A percentile compares a stretch with the other conserved stretches of the same genome.
Conservation (phyloP, 2,113 vertebrate species). For the Centropristis striata region DNA sequence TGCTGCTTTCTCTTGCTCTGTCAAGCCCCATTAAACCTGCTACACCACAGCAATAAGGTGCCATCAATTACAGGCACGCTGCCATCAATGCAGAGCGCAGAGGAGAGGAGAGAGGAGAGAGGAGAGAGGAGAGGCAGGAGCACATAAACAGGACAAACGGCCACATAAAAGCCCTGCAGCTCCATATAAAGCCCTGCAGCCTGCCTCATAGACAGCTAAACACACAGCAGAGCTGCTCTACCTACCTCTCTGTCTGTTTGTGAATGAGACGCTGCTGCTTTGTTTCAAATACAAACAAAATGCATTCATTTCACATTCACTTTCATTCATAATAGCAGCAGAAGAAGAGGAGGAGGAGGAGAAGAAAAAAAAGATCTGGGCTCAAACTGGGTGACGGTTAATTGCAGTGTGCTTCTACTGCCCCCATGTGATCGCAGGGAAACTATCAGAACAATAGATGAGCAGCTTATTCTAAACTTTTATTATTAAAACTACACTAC, state of each 20-base stretch:
- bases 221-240: not conserved
- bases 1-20: constrained; percentile 84
- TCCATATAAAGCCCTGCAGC: constrained; percentile 70
- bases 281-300: constrained; percentile 41
- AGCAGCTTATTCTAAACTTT: not conserved
- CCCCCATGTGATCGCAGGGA: constrained; percentile 55
- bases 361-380: not conserved
- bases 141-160: constrained; percentile 88
- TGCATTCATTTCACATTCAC: constrained; percentile 22
- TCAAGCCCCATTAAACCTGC: constrained; percentile 88
- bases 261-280: constrained; percentile 36
- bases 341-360: not conserved
- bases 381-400: not conserved
- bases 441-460: not conserved
- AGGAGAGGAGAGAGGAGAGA: constrained; percentile 59
- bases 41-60: constrained; percentile 87
- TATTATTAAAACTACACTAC: not conserved
- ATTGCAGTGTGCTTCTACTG: constrained; percentile 56
- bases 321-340: constrained; percentile 39
- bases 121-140: constrained; percentile 75
- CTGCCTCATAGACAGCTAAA: constrained; percentile 14
- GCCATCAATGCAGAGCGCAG: constrained; percentile 81
- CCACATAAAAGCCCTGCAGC: constrained; percentile 84
- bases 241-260: constrained; percentile 4
- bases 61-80: constrained; percentile 86